Base-by-base conservation (phyloP, 37 sponge, comb jelly and placozoan species). In the Geodia barretti region DNA sequence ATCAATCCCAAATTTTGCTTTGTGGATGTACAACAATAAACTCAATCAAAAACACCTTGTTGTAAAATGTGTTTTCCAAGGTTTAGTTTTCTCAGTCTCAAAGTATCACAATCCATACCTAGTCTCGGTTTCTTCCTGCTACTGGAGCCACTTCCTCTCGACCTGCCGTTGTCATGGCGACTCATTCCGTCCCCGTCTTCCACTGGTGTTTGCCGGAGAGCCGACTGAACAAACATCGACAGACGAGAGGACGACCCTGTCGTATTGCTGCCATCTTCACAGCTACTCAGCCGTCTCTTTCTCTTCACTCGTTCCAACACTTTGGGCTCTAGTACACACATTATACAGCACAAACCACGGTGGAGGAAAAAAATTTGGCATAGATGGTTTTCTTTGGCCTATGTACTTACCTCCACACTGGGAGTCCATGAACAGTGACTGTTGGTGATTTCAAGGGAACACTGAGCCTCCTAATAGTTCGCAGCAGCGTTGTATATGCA, bases 221-320 rank as follows among this genome's bases (percentile, higher is more conserved):
- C 68, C 31, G 68, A 68, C 68, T 68, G 68, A 21, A 68, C 33
- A 28, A 68, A 68, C 4, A 33, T 33, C 20, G 34, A 30, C 34
- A 68, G 34, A 2, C 33, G 34, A 20, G 30, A 32, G 64, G 26
- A 3, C 19, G 34, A 33, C 9, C 33, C 34, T 33, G 34, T 4
- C 30, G 5, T 28, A 25, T 28, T 68, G 68, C 33, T 68, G 1
- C 29, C 68, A 68, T 68, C 30, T 30, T 32, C 5, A 30, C 29
- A 20, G 2, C 34, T 33, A 1, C 30, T 32, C 19, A 33, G 68
- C 68, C 34, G 68, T 26, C 65, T 7, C 20, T 68, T 68, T 4
- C 33, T 68, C 68, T 68, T 68, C 68, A 68, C 33, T 68, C 68
- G 30, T 20, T 21, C 4, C 20, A 68, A 33, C 1, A 68, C 68